phyloP scores from a whole-genome alignment of 2,888 invertebrate species.

The Diarsia brunnea region DNA sequence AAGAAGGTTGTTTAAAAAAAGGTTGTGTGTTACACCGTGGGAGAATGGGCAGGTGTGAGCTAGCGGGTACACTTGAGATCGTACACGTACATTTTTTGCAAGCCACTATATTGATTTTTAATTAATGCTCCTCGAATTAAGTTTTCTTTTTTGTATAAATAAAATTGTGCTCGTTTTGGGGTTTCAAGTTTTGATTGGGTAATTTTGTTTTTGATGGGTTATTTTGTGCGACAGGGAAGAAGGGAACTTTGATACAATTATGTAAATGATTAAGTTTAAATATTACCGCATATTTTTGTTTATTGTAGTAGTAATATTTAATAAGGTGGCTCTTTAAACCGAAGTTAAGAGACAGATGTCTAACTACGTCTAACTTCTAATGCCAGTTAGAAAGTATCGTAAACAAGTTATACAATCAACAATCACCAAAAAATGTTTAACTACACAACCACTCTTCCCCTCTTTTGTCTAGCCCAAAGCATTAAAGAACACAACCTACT shows the following conservation, averaged over 20 bases:
- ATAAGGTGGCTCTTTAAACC: not conserved
- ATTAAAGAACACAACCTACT: conserved; percentile 29
- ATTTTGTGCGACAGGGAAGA: conserved; percentile 40
- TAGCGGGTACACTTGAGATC: conserved; percentile 73
- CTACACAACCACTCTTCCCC: not conserved
- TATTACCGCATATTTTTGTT: not conserved
- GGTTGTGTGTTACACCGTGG: conserved; percentile 84
- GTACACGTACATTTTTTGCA: conserved; percentile 74
- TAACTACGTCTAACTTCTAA: not conserved
- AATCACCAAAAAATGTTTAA: not conserved
- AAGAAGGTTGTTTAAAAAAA: conserved; percentile 79
- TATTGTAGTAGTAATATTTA: not conserved
- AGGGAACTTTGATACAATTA: conserved; percentile 25
- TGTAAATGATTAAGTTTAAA: not conserved
- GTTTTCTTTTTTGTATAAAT: conserved; percentile 58
- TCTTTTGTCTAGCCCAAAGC: conserved; percentile 20
- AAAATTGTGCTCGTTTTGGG: conserved; percentile 56
- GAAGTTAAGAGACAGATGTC: not conserved
- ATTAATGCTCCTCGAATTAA: conserved; percentile 76
- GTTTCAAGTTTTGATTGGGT: conserved; percentile 58
- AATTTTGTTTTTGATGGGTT: conserved; percentile 54
- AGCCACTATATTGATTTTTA: conserved; percentile 84
- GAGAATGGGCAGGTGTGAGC: conserved; percentile 87
- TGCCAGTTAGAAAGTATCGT: not conserved
- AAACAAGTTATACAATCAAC: not conserved